Percentiles rank a stretch among this genome's conserved stretches.
Conservation (phyloP, 2,113 vertebrate genomes). For the Aythya baeri region DNA sequence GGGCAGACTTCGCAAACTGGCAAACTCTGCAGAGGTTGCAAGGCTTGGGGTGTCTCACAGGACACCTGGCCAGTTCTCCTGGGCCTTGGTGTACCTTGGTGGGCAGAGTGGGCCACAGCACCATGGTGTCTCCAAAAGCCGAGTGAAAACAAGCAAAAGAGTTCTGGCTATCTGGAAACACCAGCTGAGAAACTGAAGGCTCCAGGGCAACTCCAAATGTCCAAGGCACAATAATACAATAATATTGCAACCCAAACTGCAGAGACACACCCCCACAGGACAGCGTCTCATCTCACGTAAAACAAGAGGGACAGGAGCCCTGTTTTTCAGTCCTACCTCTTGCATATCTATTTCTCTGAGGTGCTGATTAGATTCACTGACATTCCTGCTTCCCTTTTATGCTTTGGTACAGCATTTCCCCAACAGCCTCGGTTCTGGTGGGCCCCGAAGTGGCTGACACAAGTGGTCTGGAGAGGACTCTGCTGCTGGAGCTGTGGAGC, state of each 20-base stretch:
- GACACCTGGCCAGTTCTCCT: neutral
- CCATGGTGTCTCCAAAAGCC: neutral
- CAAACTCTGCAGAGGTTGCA: neutral
- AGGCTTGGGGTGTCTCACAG: neutral
- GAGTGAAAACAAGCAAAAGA: neutral
- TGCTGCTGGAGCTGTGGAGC: neutral
- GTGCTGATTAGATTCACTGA: neutral
- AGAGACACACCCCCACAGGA: neutral
- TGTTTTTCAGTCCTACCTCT: neutral
- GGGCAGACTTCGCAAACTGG: neutral
- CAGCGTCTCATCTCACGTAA: neutral
- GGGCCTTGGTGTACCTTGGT: neutral
- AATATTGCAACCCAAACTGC: neutral
- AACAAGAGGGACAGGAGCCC: neutral
- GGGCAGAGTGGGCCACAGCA: neutral
- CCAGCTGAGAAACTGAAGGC: neutral
- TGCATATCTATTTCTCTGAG: neutral
- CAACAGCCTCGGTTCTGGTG: rapidly evolving
- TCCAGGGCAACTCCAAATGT: neutral
- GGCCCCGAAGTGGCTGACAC: neutral
- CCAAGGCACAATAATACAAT: neutral
- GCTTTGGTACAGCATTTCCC: neutral
- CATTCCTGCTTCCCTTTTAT: neutral
- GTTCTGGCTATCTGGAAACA: neutral
- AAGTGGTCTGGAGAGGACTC: neutral